Evolutionary conservation across 2,888 invertebrate genomes (phyloP).

Genomic region (Dioctria linearis): DNA sequence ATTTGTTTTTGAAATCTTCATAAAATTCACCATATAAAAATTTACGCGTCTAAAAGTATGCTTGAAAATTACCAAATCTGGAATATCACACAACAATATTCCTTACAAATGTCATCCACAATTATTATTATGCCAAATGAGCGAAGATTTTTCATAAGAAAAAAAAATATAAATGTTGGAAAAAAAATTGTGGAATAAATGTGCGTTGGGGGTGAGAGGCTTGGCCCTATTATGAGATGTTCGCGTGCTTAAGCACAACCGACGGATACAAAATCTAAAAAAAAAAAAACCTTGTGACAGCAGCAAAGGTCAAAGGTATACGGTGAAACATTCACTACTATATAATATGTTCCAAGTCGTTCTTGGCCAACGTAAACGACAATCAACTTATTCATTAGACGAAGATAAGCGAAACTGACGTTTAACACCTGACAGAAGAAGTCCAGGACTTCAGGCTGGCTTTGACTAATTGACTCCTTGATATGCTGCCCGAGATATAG

Average conservation of each 20-base stretch:
- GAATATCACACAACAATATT: slow-evolving; percentile 34
- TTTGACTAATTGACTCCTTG: slow-evolving; percentile 44
- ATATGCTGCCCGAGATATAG: not conserved
- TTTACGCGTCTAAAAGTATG: not conserved
- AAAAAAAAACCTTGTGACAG: slow-evolving; percentile 3
- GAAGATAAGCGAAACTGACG: slow-evolving; percentile 28
- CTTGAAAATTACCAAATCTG: slow-evolving; percentile 32
- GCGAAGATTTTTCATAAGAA: slow-evolving; percentile 33
- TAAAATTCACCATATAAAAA: too few species aligned
- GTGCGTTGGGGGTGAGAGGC: not conserved
- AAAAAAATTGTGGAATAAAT: too few species aligned
- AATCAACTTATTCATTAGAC: not conserved
- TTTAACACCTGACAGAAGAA: slow-evolving; percentile 40
- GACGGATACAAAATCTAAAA: not conserved
- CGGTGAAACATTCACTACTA: not conserved
- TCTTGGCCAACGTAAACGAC: not conserved
- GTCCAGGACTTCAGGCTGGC: slow-evolving; percentile 8
- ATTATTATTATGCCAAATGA: slow-evolving; percentile 28
- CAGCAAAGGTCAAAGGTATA: not conserved
- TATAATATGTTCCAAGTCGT: not conserved
- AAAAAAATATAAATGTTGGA: not conserved
- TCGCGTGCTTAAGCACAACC: slow-evolving; percentile 8
- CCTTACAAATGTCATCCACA: not conserved
- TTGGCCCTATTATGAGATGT: slow-evolving; percentile 29
- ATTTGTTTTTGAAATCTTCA: too few species aligned